Conservation (phyloP, 2,888 invertebrate species). For the Aspidapion aeneum region DNA sequence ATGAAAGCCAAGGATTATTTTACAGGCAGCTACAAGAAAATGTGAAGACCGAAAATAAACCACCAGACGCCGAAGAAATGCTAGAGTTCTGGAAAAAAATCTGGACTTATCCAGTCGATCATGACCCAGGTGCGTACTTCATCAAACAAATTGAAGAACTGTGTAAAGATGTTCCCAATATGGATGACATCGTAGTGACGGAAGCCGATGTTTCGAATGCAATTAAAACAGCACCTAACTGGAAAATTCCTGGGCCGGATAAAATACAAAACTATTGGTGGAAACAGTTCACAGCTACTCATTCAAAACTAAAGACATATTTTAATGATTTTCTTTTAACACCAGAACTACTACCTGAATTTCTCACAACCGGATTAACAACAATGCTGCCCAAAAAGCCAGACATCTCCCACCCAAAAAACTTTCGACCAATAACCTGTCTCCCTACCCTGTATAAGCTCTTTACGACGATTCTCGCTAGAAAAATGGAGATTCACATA, state of each 20-base stretch:
- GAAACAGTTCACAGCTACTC: not conserved
- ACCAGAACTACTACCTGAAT: not conserved
- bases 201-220: not conserved
- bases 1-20: not conserved
- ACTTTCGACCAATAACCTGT: not conserved
- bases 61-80: not conserved
- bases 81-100: not conserved
- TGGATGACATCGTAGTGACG: not conserved
- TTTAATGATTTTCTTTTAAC: not conserved
- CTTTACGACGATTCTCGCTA: not conserved
- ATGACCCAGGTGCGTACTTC: not conserved
- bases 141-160: not conserved
- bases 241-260: not conserved
- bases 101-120: not conserved
- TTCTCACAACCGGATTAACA: not conserved
- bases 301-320: not conserved
- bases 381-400: not conserved
- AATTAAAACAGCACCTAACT: not conserved
- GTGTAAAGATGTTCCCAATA: not conserved
- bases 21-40: not conserved
- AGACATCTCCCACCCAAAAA: not conserved
- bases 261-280: not conserved
- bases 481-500: not conserved
- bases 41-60: not conserved
- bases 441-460: not conserved